Percentiles rank a stretch among this genome's conserved stretches.
Evolutionary conservation across 2,888 invertebrate genomes (phyloP).

Genomic region (Noctua janthe): DNA sequence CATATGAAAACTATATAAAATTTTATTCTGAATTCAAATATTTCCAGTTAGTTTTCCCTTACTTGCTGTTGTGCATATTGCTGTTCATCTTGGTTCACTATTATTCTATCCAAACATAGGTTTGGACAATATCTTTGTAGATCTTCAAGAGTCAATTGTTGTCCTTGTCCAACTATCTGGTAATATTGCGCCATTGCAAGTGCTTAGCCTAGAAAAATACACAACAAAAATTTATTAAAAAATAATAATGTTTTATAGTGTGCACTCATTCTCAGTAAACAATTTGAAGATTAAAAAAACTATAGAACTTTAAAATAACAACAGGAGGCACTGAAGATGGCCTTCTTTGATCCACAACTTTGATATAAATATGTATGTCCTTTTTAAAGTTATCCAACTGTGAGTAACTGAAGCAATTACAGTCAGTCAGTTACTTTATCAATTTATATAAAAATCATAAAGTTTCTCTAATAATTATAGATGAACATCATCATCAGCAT

Average conservation of each 20-base stretch:
- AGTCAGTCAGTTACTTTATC: background rate
- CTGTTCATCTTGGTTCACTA: slow-evolving; percentile 88
- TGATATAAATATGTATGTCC: background rate
- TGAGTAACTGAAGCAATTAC: background rate
- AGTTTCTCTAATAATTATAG: no score
- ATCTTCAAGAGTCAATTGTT: slow-evolving; percentile 90
- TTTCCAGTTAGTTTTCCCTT: slow-evolving; percentile 35
- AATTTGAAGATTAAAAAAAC: background rate
- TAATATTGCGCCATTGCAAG: slow-evolving; percentile 93
- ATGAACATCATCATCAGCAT: no score
- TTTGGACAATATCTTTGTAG: slow-evolving; percentile 92
- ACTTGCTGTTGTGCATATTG: slow-evolving; percentile 89
- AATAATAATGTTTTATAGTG: background rate
- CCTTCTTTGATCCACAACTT: background rate
- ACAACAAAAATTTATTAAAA: slow-evolving; percentile 4
- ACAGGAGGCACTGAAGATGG: background rate
- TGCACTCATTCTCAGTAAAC: background rate
- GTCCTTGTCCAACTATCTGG: slow-evolving; percentile 91
- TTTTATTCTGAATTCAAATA: background rate
- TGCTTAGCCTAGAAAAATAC: slow-evolving; percentile 80
- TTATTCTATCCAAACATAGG: slow-evolving; percentile 89
- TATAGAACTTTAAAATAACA: background rate
- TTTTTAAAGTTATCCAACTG: background rate
- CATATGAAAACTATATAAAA: background rate
- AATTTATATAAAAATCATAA: no score